Conservation (phyloP, 23 tunicate species). For the Halocynthia aurantium region DNA sequence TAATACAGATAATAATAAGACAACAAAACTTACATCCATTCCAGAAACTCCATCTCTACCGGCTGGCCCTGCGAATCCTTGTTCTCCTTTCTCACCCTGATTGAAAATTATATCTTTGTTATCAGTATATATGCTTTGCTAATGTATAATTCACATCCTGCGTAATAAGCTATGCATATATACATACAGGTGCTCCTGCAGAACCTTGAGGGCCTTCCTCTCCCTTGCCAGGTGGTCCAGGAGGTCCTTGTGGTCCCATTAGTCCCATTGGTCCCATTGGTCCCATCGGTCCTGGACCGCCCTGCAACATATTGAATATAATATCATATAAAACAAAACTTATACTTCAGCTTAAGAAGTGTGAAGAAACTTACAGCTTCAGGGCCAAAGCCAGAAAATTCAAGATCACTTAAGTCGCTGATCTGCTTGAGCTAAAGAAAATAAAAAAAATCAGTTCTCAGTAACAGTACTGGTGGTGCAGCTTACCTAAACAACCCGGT, state of each 20-base stretch:
- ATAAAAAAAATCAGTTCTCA: not conserved
- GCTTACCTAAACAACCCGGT: no score
- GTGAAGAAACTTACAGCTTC: no score
- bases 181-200: constrained; percentile 2
- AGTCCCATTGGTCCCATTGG: no score
- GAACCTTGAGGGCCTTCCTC: not conserved
- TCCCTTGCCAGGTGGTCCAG: not conserved
- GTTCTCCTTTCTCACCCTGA: not conserved
- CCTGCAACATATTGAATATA: no score
- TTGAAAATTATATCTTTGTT: not conserved
- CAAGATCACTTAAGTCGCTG: not conserved
- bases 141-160: not conserved
- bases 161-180: not conserved
- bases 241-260: constrained; percentile 3
- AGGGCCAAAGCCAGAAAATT: not conserved
- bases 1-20: no score
- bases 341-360: no score
- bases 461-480: no score
- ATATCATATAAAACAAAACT: no score
- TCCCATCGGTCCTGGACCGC: no score
- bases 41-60: constrained; percentile 5
- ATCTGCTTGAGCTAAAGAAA: not conserved
- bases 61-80: not conserved
- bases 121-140: not conserved
- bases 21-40: not conserved